Conservation (phyloP, 1,140 invertebrate species). For the Neocloeon triangulifer region DNA sequence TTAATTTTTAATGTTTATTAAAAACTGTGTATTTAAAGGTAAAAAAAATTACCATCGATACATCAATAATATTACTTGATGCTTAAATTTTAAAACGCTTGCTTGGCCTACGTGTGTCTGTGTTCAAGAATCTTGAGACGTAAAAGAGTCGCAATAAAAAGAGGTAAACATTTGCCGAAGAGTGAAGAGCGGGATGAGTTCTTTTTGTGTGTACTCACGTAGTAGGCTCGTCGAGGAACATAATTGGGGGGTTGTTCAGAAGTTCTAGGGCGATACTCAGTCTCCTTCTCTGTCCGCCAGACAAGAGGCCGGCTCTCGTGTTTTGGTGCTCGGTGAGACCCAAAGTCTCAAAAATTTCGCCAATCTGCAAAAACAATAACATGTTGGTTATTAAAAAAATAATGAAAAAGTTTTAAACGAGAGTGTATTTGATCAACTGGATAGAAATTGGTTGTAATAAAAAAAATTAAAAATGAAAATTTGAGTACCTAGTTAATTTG, state of each 20-base stretch:
- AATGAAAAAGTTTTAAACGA: background rate
- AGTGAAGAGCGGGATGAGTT: too few relatives aligned
- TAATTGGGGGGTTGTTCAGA: constrained; percentile 68
- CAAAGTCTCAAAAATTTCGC: constrained; percentile 47
- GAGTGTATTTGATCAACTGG: background rate
- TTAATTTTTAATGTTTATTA: too few relatives aligned
- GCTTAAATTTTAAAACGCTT: too few relatives aligned
- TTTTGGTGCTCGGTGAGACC: constrained; percentile 36
- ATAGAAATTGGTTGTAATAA: too few relatives aligned
- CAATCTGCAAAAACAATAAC: constrained; percentile 21
- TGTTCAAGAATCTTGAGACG: constrained; percentile 1
- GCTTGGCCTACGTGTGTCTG: too few relatives aligned
- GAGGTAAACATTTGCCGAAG: background rate
- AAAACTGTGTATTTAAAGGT: too few relatives aligned
- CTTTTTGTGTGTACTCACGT: constrained; percentile 32
- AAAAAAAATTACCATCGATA: too few relatives aligned
- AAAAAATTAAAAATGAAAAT: constrained; percentile 2
- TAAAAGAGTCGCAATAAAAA: background rate
- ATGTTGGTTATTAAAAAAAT: background rate
- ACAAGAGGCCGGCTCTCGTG: constrained; percentile 46
- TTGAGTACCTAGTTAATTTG: too few relatives aligned
- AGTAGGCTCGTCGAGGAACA: constrained; percentile 87
- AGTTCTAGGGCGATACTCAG: constrained; percentile 69
- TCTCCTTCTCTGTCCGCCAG: constrained; percentile 71
- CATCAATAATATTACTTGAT: too few relatives aligned